These are phyloP conservation scores for Ecliptopera silaceata DNA, from an alignment of 2,888 invertebrate species.

Conservation along the genomic window DNA sequence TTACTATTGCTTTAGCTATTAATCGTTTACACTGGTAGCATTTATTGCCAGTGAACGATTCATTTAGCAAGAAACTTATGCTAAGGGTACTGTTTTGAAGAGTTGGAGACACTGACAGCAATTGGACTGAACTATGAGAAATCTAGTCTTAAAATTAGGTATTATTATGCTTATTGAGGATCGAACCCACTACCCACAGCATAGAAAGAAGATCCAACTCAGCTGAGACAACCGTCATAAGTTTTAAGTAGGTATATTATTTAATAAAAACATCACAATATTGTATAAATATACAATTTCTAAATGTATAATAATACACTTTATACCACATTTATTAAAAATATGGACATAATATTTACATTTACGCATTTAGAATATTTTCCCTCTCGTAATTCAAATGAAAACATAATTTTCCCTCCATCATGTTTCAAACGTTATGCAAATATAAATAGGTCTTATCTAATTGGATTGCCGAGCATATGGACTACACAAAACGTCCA, in stretches of 20 bases:
- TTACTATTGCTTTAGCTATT: background rate
- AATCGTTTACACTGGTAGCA: no score
- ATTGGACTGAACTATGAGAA: constrained; percentile 32
- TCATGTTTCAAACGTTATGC: constrained; percentile 23
- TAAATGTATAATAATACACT: no score
- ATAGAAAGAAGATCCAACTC: no score
- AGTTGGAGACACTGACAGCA: constrained; percentile 29
- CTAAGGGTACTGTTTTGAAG: constrained; percentile 39
- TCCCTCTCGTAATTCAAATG: constrained; percentile 4
- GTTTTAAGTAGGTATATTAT: no score
- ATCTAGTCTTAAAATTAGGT: constrained; percentile 19
- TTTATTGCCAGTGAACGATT: background rate
- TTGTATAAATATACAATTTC: no score
- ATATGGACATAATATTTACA: background rate
- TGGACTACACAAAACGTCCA: constrained; percentile 19
- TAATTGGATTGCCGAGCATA: constrained; percentile 38
- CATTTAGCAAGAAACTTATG: constrained; percentile 1
- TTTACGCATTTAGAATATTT: constrained; percentile 2
- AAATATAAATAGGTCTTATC: constrained; percentile 36
- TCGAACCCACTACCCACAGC: no score
- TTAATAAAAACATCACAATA: no score
- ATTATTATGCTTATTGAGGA: background rate
- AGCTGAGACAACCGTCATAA: no score
- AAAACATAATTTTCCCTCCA: constrained; percentile 23
- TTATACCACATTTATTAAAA: no score